Evolutionary conservation across 2,888 invertebrate genomes (phyloP).

Genomic region (Nomada flava): DNA sequence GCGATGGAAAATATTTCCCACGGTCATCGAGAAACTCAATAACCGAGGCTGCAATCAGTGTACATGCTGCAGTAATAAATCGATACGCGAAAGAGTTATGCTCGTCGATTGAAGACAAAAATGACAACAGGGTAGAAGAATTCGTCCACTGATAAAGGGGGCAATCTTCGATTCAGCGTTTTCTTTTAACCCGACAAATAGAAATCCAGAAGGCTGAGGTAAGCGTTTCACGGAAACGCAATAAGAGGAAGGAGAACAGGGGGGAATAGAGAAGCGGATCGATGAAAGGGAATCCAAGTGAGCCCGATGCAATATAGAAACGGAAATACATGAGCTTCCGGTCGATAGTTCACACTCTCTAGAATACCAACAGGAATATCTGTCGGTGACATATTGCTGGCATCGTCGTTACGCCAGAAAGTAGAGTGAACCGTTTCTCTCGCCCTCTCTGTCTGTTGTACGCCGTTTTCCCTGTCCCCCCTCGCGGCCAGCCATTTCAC

Average conservation of each 20-base stretch:
- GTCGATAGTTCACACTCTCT: slow-evolving; percentile 72
- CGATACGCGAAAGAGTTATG: no score
- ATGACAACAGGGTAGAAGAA: no score
- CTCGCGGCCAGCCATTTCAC: slow-evolving; percentile 74
- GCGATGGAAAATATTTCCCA: no score
- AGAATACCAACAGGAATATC: slow-evolving; percentile 76
- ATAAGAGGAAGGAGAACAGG: slow-evolving; percentile 30
- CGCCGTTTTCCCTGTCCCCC: slow-evolving; percentile 33
- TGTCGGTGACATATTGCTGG: slow-evolving; percentile 82
- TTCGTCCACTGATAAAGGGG: background rate
- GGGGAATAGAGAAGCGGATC: slow-evolving; percentile 15
- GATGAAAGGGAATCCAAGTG: slow-evolving; percentile 52
- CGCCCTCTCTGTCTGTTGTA: slow-evolving; percentile 27
- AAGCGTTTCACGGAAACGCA: slow-evolving; percentile 21
- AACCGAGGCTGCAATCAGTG: no score
- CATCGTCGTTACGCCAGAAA: slow-evolving; percentile 76
- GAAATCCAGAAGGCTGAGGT: background rate
- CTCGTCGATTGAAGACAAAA: no score
- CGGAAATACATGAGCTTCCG: slow-evolving; percentile 77
- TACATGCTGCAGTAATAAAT: no score
- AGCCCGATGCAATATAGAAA: slow-evolving; percentile 68
- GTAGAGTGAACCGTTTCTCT: slow-evolving; percentile 66
- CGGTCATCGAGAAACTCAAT: no score
- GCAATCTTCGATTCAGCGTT: background rate
- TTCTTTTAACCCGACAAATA: background rate